Conservation (phyloP, 1,140 invertebrate species). For the Lucilia cuprina region DNA sequence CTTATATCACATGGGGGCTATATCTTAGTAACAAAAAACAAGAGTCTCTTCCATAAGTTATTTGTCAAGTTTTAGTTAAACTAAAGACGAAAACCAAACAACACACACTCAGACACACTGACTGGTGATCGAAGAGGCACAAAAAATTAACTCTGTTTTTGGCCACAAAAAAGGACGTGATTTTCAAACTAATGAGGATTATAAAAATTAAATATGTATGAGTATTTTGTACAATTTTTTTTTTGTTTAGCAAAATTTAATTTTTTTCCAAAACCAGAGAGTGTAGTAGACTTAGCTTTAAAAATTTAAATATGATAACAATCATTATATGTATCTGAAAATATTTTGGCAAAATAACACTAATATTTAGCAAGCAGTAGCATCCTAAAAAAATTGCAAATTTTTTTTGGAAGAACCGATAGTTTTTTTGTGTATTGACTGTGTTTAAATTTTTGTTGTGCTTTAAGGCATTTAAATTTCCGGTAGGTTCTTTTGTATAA, state of each 20-base stretch:
- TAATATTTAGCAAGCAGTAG: background rate
- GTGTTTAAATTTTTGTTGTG: background rate
- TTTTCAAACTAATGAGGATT: slow-evolving; percentile 33
- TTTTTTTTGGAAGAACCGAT: background rate
- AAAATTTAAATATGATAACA: background rate
- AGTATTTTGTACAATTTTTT: background rate
- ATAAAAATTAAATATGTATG: slow-evolving; percentile 26
- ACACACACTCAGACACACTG: no score
- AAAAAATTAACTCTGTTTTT: slow-evolving; percentile 4
- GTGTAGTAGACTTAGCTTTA: background rate
- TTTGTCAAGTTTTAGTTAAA: slow-evolving; percentile 23
- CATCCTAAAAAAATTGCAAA: background rate
- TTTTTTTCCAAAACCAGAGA: no score
- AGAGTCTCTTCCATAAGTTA: slow-evolving; percentile 4
- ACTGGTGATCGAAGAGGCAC: background rate
- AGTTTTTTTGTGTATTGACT: background rate
- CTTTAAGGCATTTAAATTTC: slow-evolving; percentile 56
- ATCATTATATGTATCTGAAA: slow-evolving; percentile 2
- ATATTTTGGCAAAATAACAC: background rate
- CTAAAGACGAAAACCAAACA: background rate
- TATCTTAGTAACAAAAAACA: background rate
- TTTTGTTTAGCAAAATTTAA: background rate
- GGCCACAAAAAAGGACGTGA: slow-evolving; percentile 13
- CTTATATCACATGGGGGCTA: background rate
- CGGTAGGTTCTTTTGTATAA: slow-evolving; percentile 42